Evolutionary conservation across 1,140 invertebrate genomes (phyloP), one percentile per base, ranked within the genome.

Genomic region (Caenorhabditis latens): DNA sequence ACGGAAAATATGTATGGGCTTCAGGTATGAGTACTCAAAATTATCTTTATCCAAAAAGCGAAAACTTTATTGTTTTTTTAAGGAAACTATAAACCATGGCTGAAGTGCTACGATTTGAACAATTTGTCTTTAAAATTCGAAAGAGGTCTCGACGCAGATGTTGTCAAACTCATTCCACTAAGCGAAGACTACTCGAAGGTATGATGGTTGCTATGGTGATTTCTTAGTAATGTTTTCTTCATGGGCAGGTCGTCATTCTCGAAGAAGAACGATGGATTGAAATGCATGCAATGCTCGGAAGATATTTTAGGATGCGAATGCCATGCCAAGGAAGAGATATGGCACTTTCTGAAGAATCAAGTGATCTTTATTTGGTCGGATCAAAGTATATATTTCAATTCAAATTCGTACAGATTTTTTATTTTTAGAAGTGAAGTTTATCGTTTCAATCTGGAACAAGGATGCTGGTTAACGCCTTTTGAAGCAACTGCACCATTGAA

Each of bases 101-200:
- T 99, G 0, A 96, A 97, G 93, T 99, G 98, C 94, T 99, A 95
- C 93, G 98, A 99, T 94, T 96, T 99, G 0, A 95, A 96, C 90
- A 96, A 99, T 93, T 94, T 99, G 88, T 97, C 97, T 2, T 94
- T 99, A 90, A 99, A 99, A 94, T 99, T 99, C 94, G 98, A 99
- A 93, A 94, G 98, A 90, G 98, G 98, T 93, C 95, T 99, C 90
- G 98, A 99, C 94, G 96, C 97, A 4, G 97, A 99, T 94, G 96
- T 93, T 40, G 89, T 94, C 9, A 93, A 94, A 89, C 92, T 96
- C 94, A 93, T 96, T 95, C 90, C 93, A 71, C 88, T 94, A n/a
- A 93, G 93, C 16, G 93, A 94, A 21, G 94, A 94, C 90, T 94
- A 94, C 85, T 91, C 93, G 14, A 94, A 94, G 91, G 93, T 94